Percentiles rank a stretch among this genome's conserved stretches.
These are phyloP conservation scores for Archilochus colubris DNA, from an alignment of 2,113 vertebrate species.

Conservation along the genomic window DNA sequence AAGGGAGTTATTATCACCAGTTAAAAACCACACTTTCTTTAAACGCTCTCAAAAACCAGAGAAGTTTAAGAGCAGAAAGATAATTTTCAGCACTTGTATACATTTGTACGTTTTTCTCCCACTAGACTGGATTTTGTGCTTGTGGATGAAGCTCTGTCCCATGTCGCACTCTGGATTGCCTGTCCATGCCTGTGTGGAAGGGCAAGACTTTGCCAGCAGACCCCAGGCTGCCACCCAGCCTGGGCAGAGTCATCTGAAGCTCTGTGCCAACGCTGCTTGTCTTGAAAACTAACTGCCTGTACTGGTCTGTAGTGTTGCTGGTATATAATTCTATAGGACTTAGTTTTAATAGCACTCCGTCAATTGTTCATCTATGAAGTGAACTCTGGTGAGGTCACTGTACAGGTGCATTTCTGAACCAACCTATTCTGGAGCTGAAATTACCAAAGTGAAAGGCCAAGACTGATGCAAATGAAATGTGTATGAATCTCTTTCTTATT, in stretches of 20 bases:
- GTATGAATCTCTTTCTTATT: background rate
- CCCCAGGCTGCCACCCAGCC: background rate
- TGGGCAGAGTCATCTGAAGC: background rate
- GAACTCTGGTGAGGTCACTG: background rate
- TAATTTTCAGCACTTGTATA: background rate
- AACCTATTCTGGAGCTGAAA: background rate
- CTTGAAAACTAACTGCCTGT: background rate
- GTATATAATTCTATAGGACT: background rate
- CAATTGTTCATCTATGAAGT: background rate
- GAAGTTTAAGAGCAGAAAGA: background rate
- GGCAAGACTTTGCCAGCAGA: background rate
- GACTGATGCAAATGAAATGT: background rate
- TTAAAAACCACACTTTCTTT: background rate
- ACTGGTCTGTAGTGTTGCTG: background rate
- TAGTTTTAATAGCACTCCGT: background rate
- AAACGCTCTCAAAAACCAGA: background rate
- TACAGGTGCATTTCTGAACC: background rate
- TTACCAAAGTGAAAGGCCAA: background rate
- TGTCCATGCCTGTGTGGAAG: background rate
- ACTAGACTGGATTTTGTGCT: background rate
- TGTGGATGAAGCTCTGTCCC: background rate
- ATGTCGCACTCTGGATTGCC: background rate
- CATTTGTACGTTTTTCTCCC: background rate
- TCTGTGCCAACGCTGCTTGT: background rate
- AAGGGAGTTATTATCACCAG: background rate